Conservation (phyloP, 2,888 invertebrate species). For the Drosophila affinis region DNA sequence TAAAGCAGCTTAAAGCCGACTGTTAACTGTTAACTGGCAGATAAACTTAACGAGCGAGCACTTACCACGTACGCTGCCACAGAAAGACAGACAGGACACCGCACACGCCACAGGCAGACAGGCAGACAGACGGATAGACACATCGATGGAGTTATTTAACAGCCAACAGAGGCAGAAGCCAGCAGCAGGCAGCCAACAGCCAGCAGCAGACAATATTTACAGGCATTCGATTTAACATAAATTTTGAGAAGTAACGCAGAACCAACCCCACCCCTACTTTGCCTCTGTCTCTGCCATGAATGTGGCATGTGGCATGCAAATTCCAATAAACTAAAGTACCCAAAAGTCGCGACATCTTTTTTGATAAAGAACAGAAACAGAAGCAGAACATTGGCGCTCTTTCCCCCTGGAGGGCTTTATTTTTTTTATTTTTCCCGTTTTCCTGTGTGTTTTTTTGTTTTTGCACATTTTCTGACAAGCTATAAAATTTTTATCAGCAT, state of each 20-base stretch:
- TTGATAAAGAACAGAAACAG: constrained; percentile 61
- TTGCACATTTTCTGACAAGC: constrained; percentile 67
- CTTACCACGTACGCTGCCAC: background rate
- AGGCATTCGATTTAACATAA: constrained; percentile 73
- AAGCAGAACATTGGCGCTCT: constrained; percentile 25
- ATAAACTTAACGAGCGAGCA: constrained; percentile 40
- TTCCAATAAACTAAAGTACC: constrained; percentile 79
- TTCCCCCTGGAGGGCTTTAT: constrained; percentile 39
- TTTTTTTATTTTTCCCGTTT: constrained; percentile 52
- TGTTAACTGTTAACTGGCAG: constrained; percentile 52
- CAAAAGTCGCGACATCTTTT: constrained; percentile 68
- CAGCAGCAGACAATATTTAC: constrained; percentile 52
- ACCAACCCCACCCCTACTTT: constrained; percentile 40
- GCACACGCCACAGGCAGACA: background rate
- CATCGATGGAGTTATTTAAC: constrained; percentile 56
- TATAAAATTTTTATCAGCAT: constrained; percentile 79
- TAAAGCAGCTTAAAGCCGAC: constrained; percentile 63
- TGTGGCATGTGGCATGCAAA: constrained; percentile 50
- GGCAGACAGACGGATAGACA: constrained; percentile 12
- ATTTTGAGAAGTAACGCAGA: constrained; percentile 50
- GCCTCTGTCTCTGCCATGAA: constrained; percentile 14
- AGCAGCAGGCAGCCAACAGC: constrained; percentile 55
- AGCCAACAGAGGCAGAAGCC: constrained; percentile 22
- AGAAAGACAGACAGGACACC: constrained; percentile 2
- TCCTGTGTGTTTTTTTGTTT: constrained; percentile 46